Evolutionary conservation across 2,113 vertebrate genomes (phyloP), one percentile per base, ranked within the genome.

Genomic region (Coracopsis vasa): DNA sequence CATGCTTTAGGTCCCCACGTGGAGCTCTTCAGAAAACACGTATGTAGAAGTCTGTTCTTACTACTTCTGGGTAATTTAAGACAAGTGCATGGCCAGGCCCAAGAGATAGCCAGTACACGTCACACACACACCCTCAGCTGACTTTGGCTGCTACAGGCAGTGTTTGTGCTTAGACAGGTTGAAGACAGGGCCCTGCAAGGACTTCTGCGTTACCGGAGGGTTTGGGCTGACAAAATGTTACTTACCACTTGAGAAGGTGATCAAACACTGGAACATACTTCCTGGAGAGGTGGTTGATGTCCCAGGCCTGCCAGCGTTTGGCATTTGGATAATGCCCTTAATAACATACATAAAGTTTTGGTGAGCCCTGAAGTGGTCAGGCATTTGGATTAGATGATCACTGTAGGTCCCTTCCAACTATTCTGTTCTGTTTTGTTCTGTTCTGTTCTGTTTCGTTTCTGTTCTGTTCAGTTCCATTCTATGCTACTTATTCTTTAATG

Each of bases 21-120:
- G 81, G 99, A 99, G 31, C 97, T 99, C 95, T 99, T 99, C 98
- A 98, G 99, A 95, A 99, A 99, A 95, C 99, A 99, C 3, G 99
- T 99, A 98, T 85, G 99, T 98, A 56, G 35, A 53, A 42, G 18
- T 6, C 23, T 78, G 60, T 39, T 47, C 21, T 62, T 87, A 15
- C 8, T 17, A 11, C 5, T 42, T 44, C 50, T 54, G 6, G 5
- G 28, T 54, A 7, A 80, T 78, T 67, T 42, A 67, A 71, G 45
- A 20, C 41, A 62, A 62, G 42, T 35, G 27, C 37, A n/a, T 48
- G 39, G 39, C 53, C 56, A 71, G 44, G 35, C 53, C 77, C 27
- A 71, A 61, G 37, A 70, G 29, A 50, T 1, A 56, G 62, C 4
- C 65, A 56, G 25, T 7, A 37, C 28, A 11, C 0, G 8, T 51